Evolutionary conservation across 23 tunicate species (phyloP), one percentile per base, ranked within the genome.

Genomic region (Ciona savignyi): DNA sequence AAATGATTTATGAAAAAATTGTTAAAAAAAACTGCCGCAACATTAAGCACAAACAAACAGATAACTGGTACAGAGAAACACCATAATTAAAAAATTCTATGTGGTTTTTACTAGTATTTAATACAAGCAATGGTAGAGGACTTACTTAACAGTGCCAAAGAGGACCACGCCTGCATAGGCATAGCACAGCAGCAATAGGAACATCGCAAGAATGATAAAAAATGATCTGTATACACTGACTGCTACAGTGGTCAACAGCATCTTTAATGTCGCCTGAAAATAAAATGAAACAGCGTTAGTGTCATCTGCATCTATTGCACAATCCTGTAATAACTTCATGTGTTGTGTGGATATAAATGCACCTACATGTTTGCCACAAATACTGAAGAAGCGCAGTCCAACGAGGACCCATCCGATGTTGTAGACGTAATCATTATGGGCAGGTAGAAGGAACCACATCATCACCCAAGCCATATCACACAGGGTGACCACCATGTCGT

Each of bases 361-460:
- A n/a, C n/a, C 64, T 73, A 95, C 99, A 62, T 89, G 92, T 63
- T 95, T 95, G 42, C 99, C 99, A 61, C 99, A 88, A 34, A 95
- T 84, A 76, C 86, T 83, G 65, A 95, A 65, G 70, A 89, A 95
- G 15, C 99, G 84, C 32, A 85, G 67, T 22, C 80, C 79, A 29
- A 93, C 87, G 25, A 89, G 33, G 20, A 72, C 65, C 83, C 84
- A 96, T 33, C 96, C 99, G 4, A 42, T 26, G 56, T 73, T 77
- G 69, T 81, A 87, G 0, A 66, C 74, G 23, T 28, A 60, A 6
- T 6, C 64, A 25, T 60, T 72, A 27, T 70, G 28, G 24, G 74
- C 86, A 21, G 74, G 33, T 22, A 66, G 26, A 0, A 83, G 2
- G 62, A 79, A 74, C 56, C 78, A 88, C 0, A 70, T 19, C 64